Base-by-base conservation (phyloP, 2,888 invertebrate species). In the Philonicus albiceps region DNA sequence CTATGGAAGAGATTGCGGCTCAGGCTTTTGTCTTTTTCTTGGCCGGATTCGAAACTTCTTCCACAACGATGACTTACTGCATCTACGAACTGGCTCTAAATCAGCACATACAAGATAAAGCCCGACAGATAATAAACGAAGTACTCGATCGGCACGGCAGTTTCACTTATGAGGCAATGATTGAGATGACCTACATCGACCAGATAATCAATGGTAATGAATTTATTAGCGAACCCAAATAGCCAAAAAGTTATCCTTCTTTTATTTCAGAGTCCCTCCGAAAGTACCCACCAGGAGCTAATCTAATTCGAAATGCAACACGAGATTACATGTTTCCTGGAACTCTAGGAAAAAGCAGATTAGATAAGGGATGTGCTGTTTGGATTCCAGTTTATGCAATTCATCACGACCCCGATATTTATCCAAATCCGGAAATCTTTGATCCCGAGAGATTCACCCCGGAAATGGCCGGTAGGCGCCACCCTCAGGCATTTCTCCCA, bases 11-110 rank as follows among this genome's bases (percentile, higher is more conserved):
- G 64, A 88, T 94, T 4, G 92, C 93, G 0, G 93, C 94, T 0
- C 94, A 95, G 86, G 93, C 94, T 2, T 92, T 93, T 40, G 89
- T 93, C 0, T 94, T 95, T 88, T 93, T 93, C 87, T 86, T 90
- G 0, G 94, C 93, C 55, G 94, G 94, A 1, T 94, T 93, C 86
- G 94, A 94, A 89, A 93, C 94, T 0, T 93, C 93, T 8, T 91
- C 92, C 13, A 91, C 93, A 16, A 92, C 92, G 3, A 90, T 93
- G 89, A 92, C 92, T 72, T 93, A 92, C 87, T 91, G 92, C 1
- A 89, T 94, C 16, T 94, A 92, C 88, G 93, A 93, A 88, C 89
- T 94, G 64, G 93, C 94, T 1, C 90, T 91, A 11, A 92, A 93
- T 89, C 91, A 90, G 0, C 89, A 91, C 0, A 88, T 93, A 2